Evolutionary conservation across 2,888 invertebrate species (phyloP).

Genomic region (Drosophila subquinaria): DNA sequence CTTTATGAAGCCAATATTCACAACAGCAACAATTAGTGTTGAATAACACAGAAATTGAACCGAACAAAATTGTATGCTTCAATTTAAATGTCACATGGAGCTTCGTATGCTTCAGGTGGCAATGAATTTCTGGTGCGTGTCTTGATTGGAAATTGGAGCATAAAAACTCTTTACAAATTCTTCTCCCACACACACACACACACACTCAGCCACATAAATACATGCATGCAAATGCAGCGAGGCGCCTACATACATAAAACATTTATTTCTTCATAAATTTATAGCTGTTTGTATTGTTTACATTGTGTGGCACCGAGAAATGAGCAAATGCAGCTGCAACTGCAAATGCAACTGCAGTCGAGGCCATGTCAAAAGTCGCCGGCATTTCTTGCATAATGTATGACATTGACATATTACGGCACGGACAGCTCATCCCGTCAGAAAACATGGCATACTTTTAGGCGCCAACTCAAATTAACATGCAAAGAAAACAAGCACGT

Average conservation of each 20-base stretch:
- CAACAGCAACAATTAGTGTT: background rate
- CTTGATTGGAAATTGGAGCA: slow-evolving; percentile 80
- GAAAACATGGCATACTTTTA: slow-evolving; percentile 54
- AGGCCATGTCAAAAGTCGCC: slow-evolving; percentile 32
- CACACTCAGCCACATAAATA: slow-evolving; percentile 5
- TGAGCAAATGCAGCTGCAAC: slow-evolving; percentile 41
- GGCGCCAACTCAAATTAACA: slow-evolving; percentile 22
- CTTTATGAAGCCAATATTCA: background rate
- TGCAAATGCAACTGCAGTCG: slow-evolving; percentile 34
- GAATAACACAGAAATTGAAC: slow-evolving; percentile 16
- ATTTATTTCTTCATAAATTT: slow-evolving; percentile 61
- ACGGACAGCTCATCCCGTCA: slow-evolving; percentile 16
- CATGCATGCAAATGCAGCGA: slow-evolving; percentile 34
- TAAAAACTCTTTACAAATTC: slow-evolving; percentile 71
- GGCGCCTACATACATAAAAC: slow-evolving; percentile 39
- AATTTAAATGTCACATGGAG: slow-evolving; percentile 37
- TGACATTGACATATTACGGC: slow-evolving; percentile 73
- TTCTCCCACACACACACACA: slow-evolving; percentile 16
- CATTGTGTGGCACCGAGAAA: slow-evolving; percentile 36
- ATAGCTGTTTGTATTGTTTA: slow-evolving; percentile 55
- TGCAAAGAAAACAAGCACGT: slow-evolving; percentile 10
- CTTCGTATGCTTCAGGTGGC: slow-evolving; percentile 76
- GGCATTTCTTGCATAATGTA: slow-evolving; percentile 69
- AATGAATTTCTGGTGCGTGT: slow-evolving; percentile 81
- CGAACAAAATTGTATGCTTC: slow-evolving; percentile 26